Percentiles rank a stretch among this genome's conserved stretches.
These are phyloP conservation scores for Trichechus manatus DNA, from an alignment of 2,113 vertebrate species.

Conservation along the genomic window DNA sequence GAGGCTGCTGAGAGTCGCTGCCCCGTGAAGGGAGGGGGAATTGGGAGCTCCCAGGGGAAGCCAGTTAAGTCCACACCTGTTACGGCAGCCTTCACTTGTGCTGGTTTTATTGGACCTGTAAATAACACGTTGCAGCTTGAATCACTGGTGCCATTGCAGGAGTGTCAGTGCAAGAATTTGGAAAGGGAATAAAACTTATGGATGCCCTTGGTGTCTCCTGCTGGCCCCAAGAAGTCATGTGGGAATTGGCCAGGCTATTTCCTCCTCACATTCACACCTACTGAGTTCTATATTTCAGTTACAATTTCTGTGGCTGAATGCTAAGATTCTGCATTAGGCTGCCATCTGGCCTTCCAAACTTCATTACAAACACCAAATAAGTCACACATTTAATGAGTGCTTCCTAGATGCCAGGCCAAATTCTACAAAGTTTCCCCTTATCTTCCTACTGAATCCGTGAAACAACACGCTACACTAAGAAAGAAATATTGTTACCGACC, in stretches of 20 bases:
- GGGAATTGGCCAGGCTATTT: rapidly evolving
- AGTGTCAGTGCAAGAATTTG: not conserved
- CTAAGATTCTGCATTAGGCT: not conserved
- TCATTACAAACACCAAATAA: not conserved
- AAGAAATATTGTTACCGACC: not conserved
- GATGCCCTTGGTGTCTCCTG: rapidly evolving
- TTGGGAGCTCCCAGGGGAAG: not conserved
- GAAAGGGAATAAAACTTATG: not conserved
- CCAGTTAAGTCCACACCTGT: not conserved
- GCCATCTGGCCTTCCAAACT: not conserved
- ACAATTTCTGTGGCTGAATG: not conserved
- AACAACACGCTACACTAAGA: rapidly evolving
- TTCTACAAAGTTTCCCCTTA: not conserved
- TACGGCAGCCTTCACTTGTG: rapidly evolving
- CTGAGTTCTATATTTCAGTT: not conserved
- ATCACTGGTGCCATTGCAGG: rapidly evolving
- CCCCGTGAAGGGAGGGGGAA: not conserved
- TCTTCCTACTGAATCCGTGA: not conserved
- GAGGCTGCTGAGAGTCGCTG: rapidly evolving
- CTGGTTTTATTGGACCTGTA: not conserved
- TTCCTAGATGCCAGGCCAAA: not conserved
- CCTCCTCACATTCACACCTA: rapidly evolving
- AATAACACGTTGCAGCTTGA: rapidly evolving
- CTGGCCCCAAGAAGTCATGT: rapidly evolving
- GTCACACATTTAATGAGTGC: rapidly evolving